Percentiles rank a stretch among this genome's conserved stretches.
phyloP scores from a whole-genome alignment of 2,888 invertebrate genomes.

The Geophilus truncorum region DNA sequence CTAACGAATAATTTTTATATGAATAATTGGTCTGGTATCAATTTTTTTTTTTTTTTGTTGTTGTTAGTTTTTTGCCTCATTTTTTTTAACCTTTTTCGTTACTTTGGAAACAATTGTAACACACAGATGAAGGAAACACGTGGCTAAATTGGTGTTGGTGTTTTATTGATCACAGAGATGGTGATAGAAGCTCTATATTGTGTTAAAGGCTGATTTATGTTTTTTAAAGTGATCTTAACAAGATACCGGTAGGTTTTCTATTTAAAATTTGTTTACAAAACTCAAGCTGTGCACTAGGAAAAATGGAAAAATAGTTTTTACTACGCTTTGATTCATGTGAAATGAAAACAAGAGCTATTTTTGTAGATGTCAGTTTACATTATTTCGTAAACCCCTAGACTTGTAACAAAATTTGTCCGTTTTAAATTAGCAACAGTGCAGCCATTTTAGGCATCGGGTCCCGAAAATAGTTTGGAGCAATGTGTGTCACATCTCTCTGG shows the following conservation, averaged over 20 bases:
- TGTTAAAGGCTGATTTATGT: background rate
- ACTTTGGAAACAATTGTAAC: background rate
- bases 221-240: background rate
- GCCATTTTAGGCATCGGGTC: slow-evolving; percentile 25
- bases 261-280: too few species aligned
- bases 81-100: background rate
- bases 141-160: background rate
- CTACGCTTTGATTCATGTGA: too few species aligned
- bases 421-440: slow-evolving; percentile 27
- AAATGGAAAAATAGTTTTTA: too few species aligned
- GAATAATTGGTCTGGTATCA: too few species aligned
- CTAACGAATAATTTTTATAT: too few species aligned
- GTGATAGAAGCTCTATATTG: background rate
- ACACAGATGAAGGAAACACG: too few species aligned
- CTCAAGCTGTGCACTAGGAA: too few species aligned
- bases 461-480: slow-evolving; percentile 7
- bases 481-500: slow-evolving; percentile 11
- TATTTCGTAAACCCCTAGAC: background rate
- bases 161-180: background rate
- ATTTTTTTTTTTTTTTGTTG: background rate
- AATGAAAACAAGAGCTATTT: background rate
- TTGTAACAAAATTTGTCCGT: background rate
- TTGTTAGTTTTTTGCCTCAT: background rate
- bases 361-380: background rate
- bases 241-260: background rate